phyloP scores from a whole-genome alignment of 2,888 invertebrate species.

The Ophion slaviceki region DNA sequence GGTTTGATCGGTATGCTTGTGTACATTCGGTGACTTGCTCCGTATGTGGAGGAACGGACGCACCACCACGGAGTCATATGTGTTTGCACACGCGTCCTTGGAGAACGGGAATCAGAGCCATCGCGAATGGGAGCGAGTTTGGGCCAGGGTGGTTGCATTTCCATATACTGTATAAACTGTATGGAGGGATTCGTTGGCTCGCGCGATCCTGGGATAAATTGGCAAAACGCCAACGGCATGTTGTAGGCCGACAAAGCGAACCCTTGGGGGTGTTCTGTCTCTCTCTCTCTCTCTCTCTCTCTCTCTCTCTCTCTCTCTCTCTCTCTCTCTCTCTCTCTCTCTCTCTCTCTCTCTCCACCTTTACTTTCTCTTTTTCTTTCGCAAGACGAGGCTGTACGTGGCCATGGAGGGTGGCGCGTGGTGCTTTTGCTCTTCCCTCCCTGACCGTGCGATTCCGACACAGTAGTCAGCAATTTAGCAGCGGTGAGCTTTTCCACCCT shows the following conservation, averaged over 20 bases:
- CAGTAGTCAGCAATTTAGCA: conserved; percentile 75
- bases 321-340: conserved; percentile 21
- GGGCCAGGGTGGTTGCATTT: conserved; percentile 59
- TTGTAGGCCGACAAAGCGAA: conserved; percentile 58
- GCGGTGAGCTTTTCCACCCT: conserved; percentile 50
- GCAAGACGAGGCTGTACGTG: not conserved
- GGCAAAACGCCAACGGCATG: conserved; percentile 64
- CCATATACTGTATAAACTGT: conserved; percentile 65
- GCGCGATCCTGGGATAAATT: conserved; percentile 62
- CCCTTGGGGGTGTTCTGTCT: conserved; percentile 48
- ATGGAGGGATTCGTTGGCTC: conserved; percentile 43
- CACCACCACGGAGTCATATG: not conserved
- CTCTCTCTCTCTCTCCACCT: conserved; percentile 16
- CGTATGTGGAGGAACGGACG: not conserved
- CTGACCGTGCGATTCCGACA: conserved; percentile 55
- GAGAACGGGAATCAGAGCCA: conserved; percentile 27
- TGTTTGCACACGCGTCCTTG: conserved; percentile 59
- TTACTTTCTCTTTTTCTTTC: not conserved
- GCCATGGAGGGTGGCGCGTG: conserved; percentile 14
- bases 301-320: conserved; percentile 7
- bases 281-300: conserved; percentile 1
- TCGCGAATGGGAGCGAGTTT: not conserved
- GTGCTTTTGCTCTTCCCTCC: conserved; percentile 18
- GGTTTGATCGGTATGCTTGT: conserved; percentile 61
- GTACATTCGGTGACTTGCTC: conserved; percentile 30